Evolutionary conservation across 2,113 vertebrate species (phyloP).

Genomic region (Petaurus breviceps): DNA sequence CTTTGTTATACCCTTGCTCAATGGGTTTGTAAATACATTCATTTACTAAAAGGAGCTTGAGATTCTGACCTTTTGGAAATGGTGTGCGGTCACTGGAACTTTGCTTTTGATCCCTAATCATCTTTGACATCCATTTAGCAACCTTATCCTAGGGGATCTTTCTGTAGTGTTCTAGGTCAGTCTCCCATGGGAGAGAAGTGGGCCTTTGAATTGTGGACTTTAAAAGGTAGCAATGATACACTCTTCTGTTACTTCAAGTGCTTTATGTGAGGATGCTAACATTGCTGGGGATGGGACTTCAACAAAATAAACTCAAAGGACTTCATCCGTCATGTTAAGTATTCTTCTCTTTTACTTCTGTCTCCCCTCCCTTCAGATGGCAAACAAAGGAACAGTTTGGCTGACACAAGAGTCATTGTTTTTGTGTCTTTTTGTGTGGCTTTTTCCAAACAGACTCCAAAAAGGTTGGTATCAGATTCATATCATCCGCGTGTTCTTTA

Average conservation of each 20-base stretch:
- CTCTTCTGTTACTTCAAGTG: constrained; percentile 62
- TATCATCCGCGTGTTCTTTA: constrained; percentile 51
- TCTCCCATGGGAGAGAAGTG: constrained; percentile 63
- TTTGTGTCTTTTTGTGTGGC: constrained; percentile 39
- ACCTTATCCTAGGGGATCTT: constrained; percentile 61
- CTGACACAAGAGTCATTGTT: constrained; percentile 21
- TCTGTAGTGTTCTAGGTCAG: constrained; percentile 62
- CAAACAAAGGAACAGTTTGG: constrained; percentile 58
- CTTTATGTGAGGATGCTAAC: constrained; percentile 65
- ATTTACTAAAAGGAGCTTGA: constrained; percentile 57
- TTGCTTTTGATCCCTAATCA: constrained; percentile 76
- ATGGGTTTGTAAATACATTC: constrained; percentile 69
- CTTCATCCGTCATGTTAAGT: constrained; percentile 61
- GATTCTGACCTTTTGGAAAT: constrained; percentile 74
- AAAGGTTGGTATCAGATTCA: constrained; percentile 30
- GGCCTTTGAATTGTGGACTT: constrained; percentile 61
- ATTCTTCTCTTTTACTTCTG: constrained; percentile 38
- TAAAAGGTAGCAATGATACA: constrained; percentile 53
- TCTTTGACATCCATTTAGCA: constrained; percentile 70
- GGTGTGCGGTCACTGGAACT: constrained; percentile 70
- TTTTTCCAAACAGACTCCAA: constrained; percentile 50
- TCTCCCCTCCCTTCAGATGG: background rate
- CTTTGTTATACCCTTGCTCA: constrained; percentile 55
- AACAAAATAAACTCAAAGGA: constrained; percentile 60
- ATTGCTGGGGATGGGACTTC: constrained; percentile 59